Conservation (phyloP, 2,797 vertebrate species). For the Cyclopterus lumpus region DNA sequence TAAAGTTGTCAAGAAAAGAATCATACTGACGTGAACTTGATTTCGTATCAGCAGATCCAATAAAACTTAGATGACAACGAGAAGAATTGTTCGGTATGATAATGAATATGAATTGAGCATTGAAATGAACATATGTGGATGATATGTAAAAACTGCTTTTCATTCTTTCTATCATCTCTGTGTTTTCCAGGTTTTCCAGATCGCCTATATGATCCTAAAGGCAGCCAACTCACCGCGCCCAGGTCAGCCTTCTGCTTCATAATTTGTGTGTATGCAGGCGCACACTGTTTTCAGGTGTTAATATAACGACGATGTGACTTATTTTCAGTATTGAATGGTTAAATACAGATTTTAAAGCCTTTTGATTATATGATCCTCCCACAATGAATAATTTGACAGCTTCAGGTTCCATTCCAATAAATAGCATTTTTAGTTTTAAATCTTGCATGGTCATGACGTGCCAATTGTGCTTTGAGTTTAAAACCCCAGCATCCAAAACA, state of each 20-base stretch:
- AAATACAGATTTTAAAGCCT: constrained; percentile 19
- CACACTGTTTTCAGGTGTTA: not conserved
- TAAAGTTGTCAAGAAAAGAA: not conserved
- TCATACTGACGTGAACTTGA: not conserved
- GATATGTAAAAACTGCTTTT: not conserved
- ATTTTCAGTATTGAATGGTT: constrained; percentile 12
- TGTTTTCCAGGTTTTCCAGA: constrained; percentile 91
- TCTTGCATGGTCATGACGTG: not conserved
- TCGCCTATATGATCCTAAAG: constrained; percentile 95
- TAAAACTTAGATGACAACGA: not conserved
- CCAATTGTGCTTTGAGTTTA: not conserved
- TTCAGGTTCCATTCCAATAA: constrained; percentile 18
- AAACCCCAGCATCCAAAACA: not conserved
- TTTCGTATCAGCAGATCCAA: not conserved
- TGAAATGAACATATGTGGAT: not conserved
- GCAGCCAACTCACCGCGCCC: constrained; percentile 96
- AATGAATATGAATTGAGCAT: not conserved
- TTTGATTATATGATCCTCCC: constrained; percentile 27
- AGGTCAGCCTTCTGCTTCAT: constrained; percentile 57
- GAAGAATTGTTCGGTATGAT: not conserved
- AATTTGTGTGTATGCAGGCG: not conserved
- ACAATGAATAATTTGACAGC: constrained; percentile 19
- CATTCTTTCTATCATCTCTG: constrained; percentile 14
- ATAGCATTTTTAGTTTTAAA: not conserved
- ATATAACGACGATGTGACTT: constrained; percentile 18